Evolutionary conservation across 2,797 vertebrate species (phyloP), one percentile per base, ranked within the genome.

Genomic region (Xerus rutilus): DNA sequence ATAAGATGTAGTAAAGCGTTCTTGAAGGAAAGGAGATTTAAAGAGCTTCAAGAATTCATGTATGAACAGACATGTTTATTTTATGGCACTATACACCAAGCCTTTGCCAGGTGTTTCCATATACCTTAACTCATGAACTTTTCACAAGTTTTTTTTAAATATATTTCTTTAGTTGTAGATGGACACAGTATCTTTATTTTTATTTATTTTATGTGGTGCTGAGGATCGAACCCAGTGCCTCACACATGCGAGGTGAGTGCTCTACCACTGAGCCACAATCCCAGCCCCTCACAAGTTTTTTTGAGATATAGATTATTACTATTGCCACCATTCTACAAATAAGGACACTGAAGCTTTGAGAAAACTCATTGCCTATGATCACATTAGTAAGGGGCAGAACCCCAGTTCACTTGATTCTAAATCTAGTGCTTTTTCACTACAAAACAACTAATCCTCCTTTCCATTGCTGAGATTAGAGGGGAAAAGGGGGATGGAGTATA

Each of bases 301-400:
- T 95, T 85, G n/a, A 73, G 20, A 1, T 78, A 92, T 54, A 95
- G 54, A 79, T 72, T 87, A 91, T 90, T 91, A 87, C 83, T 74
- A 39, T 94, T 76, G 94, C 20, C 21, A 11, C 11, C 11, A 74
- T 95, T 94, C 77, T 76, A 87, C 43, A 92, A 35, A 76, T 43
- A 5, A 89, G 30, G 35, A 88, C 14, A 92, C 25, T 62, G 35
- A 30, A 65, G 28, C 23, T 92, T 92, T 90, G 47, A 87, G 62
- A 93, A 89, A 54, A 91, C 30, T 74, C 62, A 70, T 23, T 64
- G 5, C 17, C 35, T 18, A 83, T 57, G 45, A 86, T 94, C 49
- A 93, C 28, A 78, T 73, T 92, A 77, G 9, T 76, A 82, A 83
- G 30, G 47, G 32, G 13, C 4, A 73, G 78, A 96, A 81, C 59